Evolutionary conservation across 2,888 invertebrate species (phyloP), one percentile per base, ranked within the genome.

Genomic region (Plebejus argus): DNA sequence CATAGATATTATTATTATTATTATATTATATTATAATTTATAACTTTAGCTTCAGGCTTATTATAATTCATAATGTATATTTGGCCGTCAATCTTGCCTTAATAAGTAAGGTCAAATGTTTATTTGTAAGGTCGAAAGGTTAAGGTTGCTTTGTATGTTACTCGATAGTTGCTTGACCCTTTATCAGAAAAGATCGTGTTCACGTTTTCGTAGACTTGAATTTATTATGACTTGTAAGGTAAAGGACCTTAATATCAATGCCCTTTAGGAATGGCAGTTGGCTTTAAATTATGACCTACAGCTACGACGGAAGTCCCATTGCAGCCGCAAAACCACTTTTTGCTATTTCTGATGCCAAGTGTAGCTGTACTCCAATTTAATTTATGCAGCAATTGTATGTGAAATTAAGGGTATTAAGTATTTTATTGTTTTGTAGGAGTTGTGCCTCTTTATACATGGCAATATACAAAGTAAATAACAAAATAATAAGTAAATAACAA

Each of bases 241-340:
- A 66, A 66, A 66, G 15, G 66, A 66, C 28, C 66, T 66, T 33
- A 33, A 66, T 66, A 66, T 66, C 66, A 66, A 66, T 66, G 66
- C 66, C 66, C 33, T 66, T 66, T 28, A 66, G 33, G 23, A 33
- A 66, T 33, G 66, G 28, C 33, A 66, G 28, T 28, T 66, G 33
- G 66, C 28, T 18, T 66, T 12, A 66, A 66, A 66, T 66, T 66
- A 66, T 66, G 15, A 66, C 66, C 66, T 33, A 33, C 66, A 66
- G 28, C 66, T 33, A 33, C 66, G 28, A 28, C 66, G 66, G 66
- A 28, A 66, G 66, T 66, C 15, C 20, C 66, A 33, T 66, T 66
- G 28, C 12, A 66, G 66, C 66, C 66, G 18, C 66, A 66, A 33
- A 66, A 66, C 66, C 28, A 66, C 66, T 66, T 66, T 66, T 66